Percentiles rank a stretch among this genome's conserved stretches.
These are phyloP conservation scores for Acomys russatus DNA, from an alignment of 2,797 vertebrate genomes.

Conservation along the genomic window DNA sequence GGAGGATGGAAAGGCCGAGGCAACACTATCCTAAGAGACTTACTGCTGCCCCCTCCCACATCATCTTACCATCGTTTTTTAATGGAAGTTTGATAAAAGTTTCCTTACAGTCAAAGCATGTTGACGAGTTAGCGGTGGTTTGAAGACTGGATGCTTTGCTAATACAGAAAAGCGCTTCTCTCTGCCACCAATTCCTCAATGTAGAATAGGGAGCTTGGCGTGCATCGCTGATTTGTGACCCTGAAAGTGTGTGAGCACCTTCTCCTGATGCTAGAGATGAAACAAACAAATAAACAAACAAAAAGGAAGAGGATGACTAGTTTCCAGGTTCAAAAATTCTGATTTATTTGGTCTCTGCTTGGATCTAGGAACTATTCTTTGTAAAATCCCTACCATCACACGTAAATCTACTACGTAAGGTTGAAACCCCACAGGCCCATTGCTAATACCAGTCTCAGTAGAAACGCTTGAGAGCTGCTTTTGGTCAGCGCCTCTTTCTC, in stretches of 20 bases:
- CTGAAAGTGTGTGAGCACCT: background rate
- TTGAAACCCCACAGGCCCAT: background rate
- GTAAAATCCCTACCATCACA: background rate
- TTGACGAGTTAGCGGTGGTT: background rate
- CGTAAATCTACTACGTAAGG: background rate
- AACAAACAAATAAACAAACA: background rate
- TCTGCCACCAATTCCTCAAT: background rate
- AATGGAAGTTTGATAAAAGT: slow-evolving; percentile 34
- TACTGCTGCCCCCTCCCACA: background rate
- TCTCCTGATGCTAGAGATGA: background rate
- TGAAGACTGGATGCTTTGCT: background rate
- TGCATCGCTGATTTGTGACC: background rate
- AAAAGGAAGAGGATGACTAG: background rate
- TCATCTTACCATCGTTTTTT: background rate
- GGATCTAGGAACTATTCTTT: background rate
- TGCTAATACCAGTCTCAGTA: slow-evolving; percentile 1
- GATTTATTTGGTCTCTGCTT: slow-evolving; percentile 42
- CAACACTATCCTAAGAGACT: slow-evolving; percentile 39
- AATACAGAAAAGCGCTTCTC: background rate
- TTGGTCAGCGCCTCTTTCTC: slow-evolving; percentile 22
- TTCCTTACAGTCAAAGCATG: slow-evolving; percentile 24
- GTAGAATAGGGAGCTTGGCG: background rate
- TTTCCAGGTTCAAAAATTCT: background rate
- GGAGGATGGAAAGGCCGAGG: background rate
- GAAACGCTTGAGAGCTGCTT: background rate